Percentiles rank a stretch among this genome's conserved stretches.
Evolutionary conservation across 2,797 vertebrate genomes (phyloP).

Genomic region (Allobates femoralis): DNA sequence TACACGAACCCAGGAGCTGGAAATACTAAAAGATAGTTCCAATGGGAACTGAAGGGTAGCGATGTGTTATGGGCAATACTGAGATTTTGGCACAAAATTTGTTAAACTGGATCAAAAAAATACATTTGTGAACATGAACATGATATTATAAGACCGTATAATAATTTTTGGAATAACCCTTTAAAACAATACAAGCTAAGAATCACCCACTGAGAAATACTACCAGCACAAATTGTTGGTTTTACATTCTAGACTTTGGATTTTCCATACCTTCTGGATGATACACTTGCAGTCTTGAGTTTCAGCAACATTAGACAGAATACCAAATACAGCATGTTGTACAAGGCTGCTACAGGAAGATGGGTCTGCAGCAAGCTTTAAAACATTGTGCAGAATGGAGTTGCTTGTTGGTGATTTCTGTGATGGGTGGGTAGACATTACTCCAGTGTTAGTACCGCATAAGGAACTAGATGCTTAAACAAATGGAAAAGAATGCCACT

Average conservation of each 20-base stretch:
- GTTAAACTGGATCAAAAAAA: too few relatives aligned
- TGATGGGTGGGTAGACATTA: conserved; percentile 62
- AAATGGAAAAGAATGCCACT: background rate
- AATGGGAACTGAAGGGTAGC: too few relatives aligned
- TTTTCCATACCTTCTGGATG: conserved; percentile 88
- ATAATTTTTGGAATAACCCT: too few relatives aligned
- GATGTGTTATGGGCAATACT: too few relatives aligned
- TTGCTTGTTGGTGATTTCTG: conserved; percentile 73
- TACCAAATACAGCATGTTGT: conserved; percentile 84
- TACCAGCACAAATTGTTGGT: background rate
- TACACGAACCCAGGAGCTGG: too few relatives aligned
- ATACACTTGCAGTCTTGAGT: conserved; percentile 90
- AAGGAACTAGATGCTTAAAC: conserved; percentile 87
- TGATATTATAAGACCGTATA: too few relatives aligned
- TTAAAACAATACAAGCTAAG: too few relatives aligned
- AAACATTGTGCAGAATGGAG: conserved; percentile 85
- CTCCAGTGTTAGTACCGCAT: conserved; percentile 76
- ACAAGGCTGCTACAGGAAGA: conserved; percentile 77
- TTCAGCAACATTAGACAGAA: conserved; percentile 87
- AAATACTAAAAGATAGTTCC: too few relatives aligned
- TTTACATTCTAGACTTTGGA: background rate
- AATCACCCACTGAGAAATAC: background rate
- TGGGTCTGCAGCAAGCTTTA: conserved; percentile 85
- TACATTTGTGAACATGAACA: too few relatives aligned
- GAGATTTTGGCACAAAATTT: too few relatives aligned